Conservation (phyloP, 2,888 invertebrate species). For the Tiliacea citrago region DNA sequence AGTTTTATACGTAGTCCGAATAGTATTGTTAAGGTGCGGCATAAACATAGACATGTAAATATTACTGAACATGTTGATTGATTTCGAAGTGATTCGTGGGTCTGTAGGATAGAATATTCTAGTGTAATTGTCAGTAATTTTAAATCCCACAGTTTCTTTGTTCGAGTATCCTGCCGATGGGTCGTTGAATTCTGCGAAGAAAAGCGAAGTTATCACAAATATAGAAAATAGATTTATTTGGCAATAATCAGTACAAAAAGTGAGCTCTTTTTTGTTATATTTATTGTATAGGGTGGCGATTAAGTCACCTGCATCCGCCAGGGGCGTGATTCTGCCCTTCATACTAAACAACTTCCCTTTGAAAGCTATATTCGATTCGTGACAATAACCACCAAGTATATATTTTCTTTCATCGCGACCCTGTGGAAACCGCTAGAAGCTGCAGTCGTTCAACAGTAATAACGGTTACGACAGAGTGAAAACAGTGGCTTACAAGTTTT, state of each 20-base stretch:
- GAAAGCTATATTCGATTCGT: no score
- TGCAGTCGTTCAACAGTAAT: no score
- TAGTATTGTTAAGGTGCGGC: conserved; percentile 21
- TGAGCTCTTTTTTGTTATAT: no score
- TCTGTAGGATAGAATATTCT: conserved; percentile 35
- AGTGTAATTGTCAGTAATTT: conserved; percentile 17
- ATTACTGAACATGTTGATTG: conserved; percentile 53
- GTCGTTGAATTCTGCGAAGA: conserved; percentile 25
- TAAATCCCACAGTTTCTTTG: conserved; percentile 26
- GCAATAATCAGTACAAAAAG: not conserved
- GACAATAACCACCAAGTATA: no score
- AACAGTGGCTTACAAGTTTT: no score
- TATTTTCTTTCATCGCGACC: no score
- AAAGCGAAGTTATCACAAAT: not conserved
- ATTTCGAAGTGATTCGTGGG: conserved; percentile 1
- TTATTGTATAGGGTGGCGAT: no score
- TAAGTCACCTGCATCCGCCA: not conserved
- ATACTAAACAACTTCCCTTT: no score
- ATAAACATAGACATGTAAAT: conserved; percentile 37
- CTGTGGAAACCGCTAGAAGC: no score
- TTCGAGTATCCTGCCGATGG: not conserved
- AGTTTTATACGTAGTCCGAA: conserved; percentile 24
- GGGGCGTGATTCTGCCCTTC: not conserved
- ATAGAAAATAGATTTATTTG: not conserved
- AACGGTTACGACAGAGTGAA: no score